Evolutionary conservation across 2,888 invertebrate genomes (phyloP).

Genomic region (Chironomus riparius): DNA sequence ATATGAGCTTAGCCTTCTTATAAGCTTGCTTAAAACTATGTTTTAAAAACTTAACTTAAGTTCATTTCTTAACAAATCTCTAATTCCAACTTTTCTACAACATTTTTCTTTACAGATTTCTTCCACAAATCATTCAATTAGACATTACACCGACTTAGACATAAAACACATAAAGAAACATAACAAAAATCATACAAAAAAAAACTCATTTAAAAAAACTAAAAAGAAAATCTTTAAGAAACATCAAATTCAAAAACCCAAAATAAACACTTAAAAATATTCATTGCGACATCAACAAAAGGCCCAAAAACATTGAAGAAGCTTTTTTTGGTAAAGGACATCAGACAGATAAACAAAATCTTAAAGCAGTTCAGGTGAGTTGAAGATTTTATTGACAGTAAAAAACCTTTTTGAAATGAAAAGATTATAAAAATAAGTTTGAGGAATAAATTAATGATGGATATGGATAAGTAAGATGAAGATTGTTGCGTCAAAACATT

Average conservation of each 20-base stretch:
- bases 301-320: not conserved
- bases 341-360: too few species aligned
- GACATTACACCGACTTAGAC: conserved; percentile 21
- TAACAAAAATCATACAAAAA: conserved; percentile 1
- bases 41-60: not conserved
- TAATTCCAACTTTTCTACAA: too few species aligned
- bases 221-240: not conserved
- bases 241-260: not conserved
- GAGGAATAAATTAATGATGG: too few species aligned
- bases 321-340: too few species aligned
- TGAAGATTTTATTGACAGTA: not conserved
- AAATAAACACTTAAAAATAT: not conserved
- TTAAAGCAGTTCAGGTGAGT: too few species aligned
- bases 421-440: not conserved
- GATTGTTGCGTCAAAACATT: too few species aligned
- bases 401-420: not conserved
- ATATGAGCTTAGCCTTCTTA: too few species aligned
- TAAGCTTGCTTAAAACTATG: too few species aligned
- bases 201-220: not conserved
- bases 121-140: conserved; percentile 22
- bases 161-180: not conserved
- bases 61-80: too few species aligned
- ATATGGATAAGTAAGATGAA: too few species aligned
- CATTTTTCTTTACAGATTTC: conserved; percentile 11
- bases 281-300: not conserved